A percentile compares a stretch with the other conserved stretches of the same genome.
phyloP scores from a whole-genome alignment of 2,797 vertebrate genomes.

The Anolis apletophallus region DNA sequence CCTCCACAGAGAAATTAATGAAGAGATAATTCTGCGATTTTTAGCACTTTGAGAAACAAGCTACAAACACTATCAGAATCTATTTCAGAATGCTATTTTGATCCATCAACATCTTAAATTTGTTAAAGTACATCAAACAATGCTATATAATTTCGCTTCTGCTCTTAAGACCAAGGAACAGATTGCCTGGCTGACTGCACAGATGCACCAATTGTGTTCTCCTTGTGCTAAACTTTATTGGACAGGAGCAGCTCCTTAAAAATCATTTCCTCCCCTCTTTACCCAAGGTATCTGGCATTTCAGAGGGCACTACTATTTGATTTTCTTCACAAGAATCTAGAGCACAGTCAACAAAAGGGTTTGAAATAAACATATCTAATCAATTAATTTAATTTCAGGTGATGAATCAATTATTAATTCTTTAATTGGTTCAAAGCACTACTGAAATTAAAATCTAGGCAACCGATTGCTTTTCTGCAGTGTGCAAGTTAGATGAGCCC shows the following conservation, averaged over 20 bases:
- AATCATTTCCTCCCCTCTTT: not conserved
- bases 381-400: not conserved
- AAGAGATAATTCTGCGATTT: not conserved
- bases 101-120: not conserved
- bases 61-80: not conserved
- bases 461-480: conserved; percentile 12
- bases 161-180: not conserved
- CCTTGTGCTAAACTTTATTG: not conserved
- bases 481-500: conserved; percentile 11
- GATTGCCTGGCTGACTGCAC: conserved; percentile 33
- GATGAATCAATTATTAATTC: not conserved
- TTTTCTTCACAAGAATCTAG: not conserved
- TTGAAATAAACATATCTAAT: not conserved
- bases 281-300: not conserved
- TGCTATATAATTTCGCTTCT: not conserved
- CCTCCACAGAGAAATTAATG: not conserved
- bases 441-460: not conserved
- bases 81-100: not conserved
- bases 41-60: not conserved
- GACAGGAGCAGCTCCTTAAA: not conserved
- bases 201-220: not conserved
- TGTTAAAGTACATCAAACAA: not conserved
- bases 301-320: not conserved
- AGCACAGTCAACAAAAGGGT: not conserved
- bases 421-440: not conserved